Evolutionary conservation across 2,888 invertebrate species (phyloP), one percentile per base, ranked within the genome.

Genomic region (Adelognathus sp.): DNA sequence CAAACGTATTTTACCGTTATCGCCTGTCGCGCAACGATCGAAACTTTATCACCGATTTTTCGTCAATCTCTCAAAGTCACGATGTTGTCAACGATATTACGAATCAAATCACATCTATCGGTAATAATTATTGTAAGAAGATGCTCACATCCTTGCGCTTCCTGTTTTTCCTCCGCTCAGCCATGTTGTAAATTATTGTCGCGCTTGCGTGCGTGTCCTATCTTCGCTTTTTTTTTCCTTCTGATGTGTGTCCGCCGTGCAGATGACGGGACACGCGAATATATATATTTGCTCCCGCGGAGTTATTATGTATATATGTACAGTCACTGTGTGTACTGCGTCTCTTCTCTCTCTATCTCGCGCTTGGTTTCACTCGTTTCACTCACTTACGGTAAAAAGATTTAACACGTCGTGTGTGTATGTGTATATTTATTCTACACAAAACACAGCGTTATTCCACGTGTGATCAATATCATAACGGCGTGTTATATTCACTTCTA

Each of bases 141-240:
- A 81, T 80, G 83, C 92, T 93, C 92, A 94, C 94, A 90, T 94
- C 94, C 92, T 93, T 94, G 85, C 94, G 94, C 87, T 94, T 94
- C 91, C 93, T 93, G 85, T 93, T 93, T 92, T 94, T 94, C 90
- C 93, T 93, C 90, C 94, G 94, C 86, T 94, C 94, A 90, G 94
- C 94, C 94, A 94, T 94, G 88, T 92, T 92, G 86, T 88, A 83
- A 86, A 86, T 88, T 85, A 70, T 76, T 63, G 76, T 74, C 64
- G 81, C 83, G 84, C 84, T 75, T 79, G 75, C 75, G 71, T 79
- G 75, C 75, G 75, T 71, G 67, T 75, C 56, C 29, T 27, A 36
- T 31, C n/a, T 39, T 9, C 6, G 5, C 21, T 21, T 21, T 24
- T n/a, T n/a, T n/a, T n/a, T n/a, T n/a, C n/a, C n/a, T n/a, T n/a